Base-by-base conservation (phyloP, 2,797 vertebrate species). In the Enteromius fasciolatus region DNA sequence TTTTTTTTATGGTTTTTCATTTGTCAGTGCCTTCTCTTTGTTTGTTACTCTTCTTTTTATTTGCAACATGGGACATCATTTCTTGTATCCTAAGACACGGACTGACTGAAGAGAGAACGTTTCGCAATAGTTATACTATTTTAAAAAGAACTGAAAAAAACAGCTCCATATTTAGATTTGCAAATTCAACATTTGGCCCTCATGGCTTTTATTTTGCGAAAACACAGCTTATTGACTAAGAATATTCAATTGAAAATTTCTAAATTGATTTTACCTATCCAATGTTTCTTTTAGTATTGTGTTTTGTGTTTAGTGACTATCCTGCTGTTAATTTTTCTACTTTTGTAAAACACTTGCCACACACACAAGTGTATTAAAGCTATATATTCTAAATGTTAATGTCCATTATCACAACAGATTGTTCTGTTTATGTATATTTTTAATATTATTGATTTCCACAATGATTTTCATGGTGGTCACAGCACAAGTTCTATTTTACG, bases 1-100 rank as follows among this genome's bases (percentile, higher is more conserved):
- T n/a, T 74, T 78, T 80, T 76, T 52, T 69, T 61, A 28, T 31
- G 46, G 78, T 81, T 59, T 79, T 85, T 88, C 76, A 83, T 84
- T 86, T 81, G 28, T 90, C 90, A 89, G 93, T 94, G 93, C 93
- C 93, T 94, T 94, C 79, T 76, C 83, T 66, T 73, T 80, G 86
- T 89, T 89, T 87, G 66, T 83, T 41, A 28, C 54, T 73, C 39
- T 68, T 78, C 17, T 75, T 66, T 59, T 18, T 36, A 36, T 70
- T 61, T 78, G 64, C 20, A 41, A 78, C 36, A 20, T 54, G 63
- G 44, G 74, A 76, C 64, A 48, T 59, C 1, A 44, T 76, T 68
- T 8, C 1, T 57, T 72, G 59, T 67, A 73, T 76, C 39, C 50
- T 44, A 50, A 68, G 28, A 76, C 46, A 74, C 0, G 63, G 63